Base-by-base conservation (phyloP, 2,113 vertebrate species). In the Microcebus lehilahytsara region DNA sequence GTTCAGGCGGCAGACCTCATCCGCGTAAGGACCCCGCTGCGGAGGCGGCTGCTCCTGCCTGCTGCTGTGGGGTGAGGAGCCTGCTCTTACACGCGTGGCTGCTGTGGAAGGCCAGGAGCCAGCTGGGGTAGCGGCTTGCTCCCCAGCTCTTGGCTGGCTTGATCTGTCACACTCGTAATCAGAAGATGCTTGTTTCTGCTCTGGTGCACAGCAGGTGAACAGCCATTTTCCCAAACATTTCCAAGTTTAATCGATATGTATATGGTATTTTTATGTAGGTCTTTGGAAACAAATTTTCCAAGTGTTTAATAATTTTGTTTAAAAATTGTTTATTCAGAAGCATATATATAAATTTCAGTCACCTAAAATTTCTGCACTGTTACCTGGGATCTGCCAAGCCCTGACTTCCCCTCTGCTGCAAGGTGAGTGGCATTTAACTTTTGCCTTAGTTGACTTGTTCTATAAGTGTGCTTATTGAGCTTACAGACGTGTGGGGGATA, bases 31-130 rank as follows among this genome's bases (percentile, higher is more conserved):
- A 30, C 53, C 58, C 8, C 10, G 27, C 30, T 1, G 32, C 6
- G 64, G 25, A 14, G 37, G n/a, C 0, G 1, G 22, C 8, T 46
- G 56, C 25, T 5, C 19, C 25, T 3, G 25, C 60, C 11, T 30
- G 3, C 25, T 40, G 13, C 23, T 7, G 2, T 37, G 14, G n/a
- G 25, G 25, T 4, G 25, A 30, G 11, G 60, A 67, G 1, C 23
- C 20, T 5, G 6, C 7, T 20, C 0, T 32, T 9, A 46, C 56
- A 5, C 51, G 0, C 23, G 27, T 14, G 53, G 66, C 22, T 1
- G 17, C 10, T 3, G 8, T 1, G 6, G 23, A 67, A 34, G 53
- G 34, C 16, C 16, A 64, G 42, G 67, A 49, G 14, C 32, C 32
- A 7, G 2, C 14, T 4, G 4, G 37, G 67, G 12, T 14, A 1